These are phyloP conservation scores for Brevimyrus niger DNA, from an alignment of 2,113 vertebrate species.

Conservation along the genomic window DNA sequence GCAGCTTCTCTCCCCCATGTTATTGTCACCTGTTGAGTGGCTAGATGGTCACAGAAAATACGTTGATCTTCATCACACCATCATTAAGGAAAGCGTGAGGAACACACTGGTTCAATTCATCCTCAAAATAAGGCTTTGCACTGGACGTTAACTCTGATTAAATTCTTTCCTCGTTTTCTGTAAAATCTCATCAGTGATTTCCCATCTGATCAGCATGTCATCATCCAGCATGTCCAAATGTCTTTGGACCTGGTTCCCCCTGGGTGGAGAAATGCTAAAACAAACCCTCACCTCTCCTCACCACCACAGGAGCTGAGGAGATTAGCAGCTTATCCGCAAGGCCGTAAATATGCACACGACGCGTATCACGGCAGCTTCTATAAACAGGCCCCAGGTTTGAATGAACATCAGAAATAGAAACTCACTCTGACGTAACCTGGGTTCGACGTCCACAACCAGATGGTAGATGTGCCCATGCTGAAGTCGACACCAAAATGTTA, in stretches of 20 bases:
- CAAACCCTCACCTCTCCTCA: background rate
- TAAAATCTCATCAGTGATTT: background rate
- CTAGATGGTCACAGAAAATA: background rate
- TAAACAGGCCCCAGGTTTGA: slow-evolving; percentile 3
- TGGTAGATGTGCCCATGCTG: background rate
- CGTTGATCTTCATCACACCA: background rate
- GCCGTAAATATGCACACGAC: slow-evolving; percentile 21
- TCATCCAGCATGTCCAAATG: background rate
- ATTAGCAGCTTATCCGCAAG: slow-evolving; percentile 20
- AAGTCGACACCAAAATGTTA: background rate
- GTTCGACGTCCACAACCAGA: background rate
- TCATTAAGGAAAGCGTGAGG: background rate
- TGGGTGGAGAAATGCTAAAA: slow-evolving; percentile 1
- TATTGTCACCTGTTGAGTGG: background rate
- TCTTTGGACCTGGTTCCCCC: background rate
- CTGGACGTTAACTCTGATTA: background rate
- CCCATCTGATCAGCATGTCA: background rate
- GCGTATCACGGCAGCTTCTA: background rate
- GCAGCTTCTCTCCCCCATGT: background rate
- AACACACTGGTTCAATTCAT: background rate
- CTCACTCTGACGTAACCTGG: background rate
- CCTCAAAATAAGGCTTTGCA: background rate
- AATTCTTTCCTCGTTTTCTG: background rate
- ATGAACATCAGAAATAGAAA: slow-evolving; percentile 1
- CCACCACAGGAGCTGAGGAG: slow-evolving; percentile 3